Conservation (phyloP, 2,797 vertebrate species). For the Chiloscyllium punctatum region DNA sequence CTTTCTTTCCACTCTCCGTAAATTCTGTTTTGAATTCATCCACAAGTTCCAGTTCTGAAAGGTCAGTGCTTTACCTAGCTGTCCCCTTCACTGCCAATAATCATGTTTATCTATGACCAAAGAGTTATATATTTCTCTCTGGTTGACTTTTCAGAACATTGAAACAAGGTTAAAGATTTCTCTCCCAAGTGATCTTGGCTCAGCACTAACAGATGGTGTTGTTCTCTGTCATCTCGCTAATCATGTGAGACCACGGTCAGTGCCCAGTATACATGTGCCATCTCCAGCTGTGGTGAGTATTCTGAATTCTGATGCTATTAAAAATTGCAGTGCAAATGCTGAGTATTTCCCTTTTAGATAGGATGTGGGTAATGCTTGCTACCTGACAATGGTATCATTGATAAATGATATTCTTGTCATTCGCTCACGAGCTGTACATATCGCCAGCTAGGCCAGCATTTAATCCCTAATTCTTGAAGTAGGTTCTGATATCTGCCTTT, state of each 20-base stretch:
- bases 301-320: neutral
- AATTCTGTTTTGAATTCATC: neutral
- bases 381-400: neutral
- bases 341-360: neutral
- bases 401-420: no score
- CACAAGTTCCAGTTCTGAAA: neutral
- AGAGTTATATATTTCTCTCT: neutral
- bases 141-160: slow-evolving; percentile 68
- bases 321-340: neutral
- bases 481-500: no score
- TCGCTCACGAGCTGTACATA: no score
- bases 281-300: slow-evolving; percentile 90
- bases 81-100: neutral
- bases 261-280: slow-evolving; percentile 93
- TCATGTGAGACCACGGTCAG: slow-evolving; percentile 89
- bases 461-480: no score
- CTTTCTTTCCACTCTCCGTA: no score
- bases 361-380: neutral
- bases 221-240: slow-evolving; percentile 96
- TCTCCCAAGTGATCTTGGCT: slow-evolving; percentile 79
- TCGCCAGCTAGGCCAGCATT: no score
- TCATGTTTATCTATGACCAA: neutral
- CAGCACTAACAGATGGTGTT: slow-evolving; percentile 88
- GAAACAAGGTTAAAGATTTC: slow-evolving; percentile 87
- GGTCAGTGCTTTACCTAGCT: neutral